Evolutionary conservation across 2,113 vertebrate genomes (phyloP).

Genomic region (Vulpes vulpes): DNA sequence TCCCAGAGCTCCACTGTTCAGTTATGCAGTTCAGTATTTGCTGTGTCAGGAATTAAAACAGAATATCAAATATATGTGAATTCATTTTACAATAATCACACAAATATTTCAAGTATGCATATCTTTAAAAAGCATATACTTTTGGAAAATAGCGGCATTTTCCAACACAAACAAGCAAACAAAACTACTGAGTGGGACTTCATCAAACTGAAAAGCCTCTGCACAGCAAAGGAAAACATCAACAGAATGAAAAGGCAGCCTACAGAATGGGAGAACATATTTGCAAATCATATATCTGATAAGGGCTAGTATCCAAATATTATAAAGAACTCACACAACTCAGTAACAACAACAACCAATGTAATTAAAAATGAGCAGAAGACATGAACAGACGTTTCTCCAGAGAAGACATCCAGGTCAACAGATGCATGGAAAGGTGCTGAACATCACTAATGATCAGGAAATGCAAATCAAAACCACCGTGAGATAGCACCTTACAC

Average conservation of each 20-base stretch:
- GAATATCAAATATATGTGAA: background rate
- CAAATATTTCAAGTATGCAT: background rate
- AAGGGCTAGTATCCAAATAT: background rate
- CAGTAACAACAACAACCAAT: background rate
- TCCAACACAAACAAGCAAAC: background rate
- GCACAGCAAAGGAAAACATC: background rate
- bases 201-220: background rate
- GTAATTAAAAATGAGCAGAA: background rate
- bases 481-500: background rate
- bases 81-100: background rate
- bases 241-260: background rate
- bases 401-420: background rate
- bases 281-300: background rate
- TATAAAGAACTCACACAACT: background rate
- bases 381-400: background rate
- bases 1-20: accelerated
- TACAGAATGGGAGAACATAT: background rate
- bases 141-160: background rate
- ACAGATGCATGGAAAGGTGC: background rate
- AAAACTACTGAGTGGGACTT: background rate
- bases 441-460: background rate
- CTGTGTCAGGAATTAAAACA: background rate
- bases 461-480: background rate
- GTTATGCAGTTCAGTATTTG: accelerated
- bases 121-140: background rate